These are phyloP conservation scores for Nasonia oneida DNA, from an alignment of 2,888 invertebrate species.

Conservation along the genomic window DNA sequence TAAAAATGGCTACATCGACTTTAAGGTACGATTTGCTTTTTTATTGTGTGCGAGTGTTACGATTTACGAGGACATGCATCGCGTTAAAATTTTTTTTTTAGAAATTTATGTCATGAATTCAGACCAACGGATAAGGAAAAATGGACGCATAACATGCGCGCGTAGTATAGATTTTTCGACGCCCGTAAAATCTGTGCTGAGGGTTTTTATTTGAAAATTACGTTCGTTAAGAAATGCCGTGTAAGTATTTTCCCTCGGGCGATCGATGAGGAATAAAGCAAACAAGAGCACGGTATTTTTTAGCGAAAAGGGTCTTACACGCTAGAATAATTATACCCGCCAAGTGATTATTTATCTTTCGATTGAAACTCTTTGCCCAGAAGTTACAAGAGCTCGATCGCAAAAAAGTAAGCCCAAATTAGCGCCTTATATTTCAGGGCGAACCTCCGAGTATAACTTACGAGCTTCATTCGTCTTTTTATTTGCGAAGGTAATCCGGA, in stretches of 20 bases:
- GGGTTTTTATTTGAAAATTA: slow-evolving; percentile 16
- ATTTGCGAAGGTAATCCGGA: not conserved
- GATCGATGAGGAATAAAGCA: too few relatives aligned
- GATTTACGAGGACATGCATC: not conserved
- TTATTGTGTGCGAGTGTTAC: not conserved
- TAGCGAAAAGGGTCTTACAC: not conserved
- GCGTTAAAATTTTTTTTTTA: not conserved
- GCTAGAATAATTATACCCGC: not conserved
- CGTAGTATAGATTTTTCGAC: not conserved
- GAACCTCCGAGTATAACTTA: slow-evolving; percentile 3
- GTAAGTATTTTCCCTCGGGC: not conserved
- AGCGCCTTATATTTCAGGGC: not conserved
- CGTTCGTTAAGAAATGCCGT: not conserved
- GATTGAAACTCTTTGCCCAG: not conserved
- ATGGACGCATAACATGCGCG: not conserved
- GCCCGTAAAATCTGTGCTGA: too few relatives aligned
- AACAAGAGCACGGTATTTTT: too few relatives aligned
- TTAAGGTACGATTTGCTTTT: slow-evolving; percentile 86
- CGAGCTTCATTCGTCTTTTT: not conserved
- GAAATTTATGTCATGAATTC: not conserved
- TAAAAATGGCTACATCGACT: slow-evolving; percentile 98
- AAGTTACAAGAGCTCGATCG: not conserved
- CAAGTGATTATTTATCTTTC: not conserved
- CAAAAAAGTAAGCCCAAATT: not conserved
- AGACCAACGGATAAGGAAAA: not conserved